phyloP scores from a whole-genome alignment of 2,888 invertebrate genomes.

The Erebia ligea region DNA sequence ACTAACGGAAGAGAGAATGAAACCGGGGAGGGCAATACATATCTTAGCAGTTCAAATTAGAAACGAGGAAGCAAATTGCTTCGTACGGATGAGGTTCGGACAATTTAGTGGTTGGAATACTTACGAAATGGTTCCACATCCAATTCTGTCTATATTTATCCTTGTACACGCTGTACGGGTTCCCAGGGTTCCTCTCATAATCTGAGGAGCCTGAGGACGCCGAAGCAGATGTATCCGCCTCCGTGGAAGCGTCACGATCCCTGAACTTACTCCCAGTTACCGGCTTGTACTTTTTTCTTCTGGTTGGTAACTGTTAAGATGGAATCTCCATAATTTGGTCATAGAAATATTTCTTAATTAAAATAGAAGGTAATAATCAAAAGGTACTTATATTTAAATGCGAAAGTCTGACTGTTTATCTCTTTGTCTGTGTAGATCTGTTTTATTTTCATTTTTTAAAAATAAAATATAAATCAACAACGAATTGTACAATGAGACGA shows the following conservation, averaged over 20 bases:
- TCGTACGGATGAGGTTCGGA: background rate
- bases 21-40: no score
- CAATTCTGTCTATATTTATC: conserved; percentile 68
- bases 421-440: no score
- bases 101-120: background rate
- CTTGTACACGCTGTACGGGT: conserved; percentile 65
- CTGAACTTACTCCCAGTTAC: conserved; percentile 27
- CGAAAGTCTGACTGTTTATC: no score
- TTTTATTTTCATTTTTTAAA: no score
- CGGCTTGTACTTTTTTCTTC: conserved; percentile 20
- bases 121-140: conserved; percentile 58
- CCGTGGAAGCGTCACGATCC: conserved; percentile 19
- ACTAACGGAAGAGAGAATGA: background rate
- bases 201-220: conserved; percentile 45
- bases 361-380: no score
- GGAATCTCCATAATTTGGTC: background rate
- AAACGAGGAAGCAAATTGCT: no score
- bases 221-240: conserved; percentile 8
- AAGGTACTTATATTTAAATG: no score
- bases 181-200: conserved; percentile 65
- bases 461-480: no score
- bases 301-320: conserved; percentile 10
- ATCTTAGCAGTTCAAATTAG: no score
- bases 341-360: no score
- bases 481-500: no score